These are phyloP conservation scores for Pitangus sulphuratus DNA, from an alignment of 2,797 vertebrate species.

Conservation along the genomic window DNA sequence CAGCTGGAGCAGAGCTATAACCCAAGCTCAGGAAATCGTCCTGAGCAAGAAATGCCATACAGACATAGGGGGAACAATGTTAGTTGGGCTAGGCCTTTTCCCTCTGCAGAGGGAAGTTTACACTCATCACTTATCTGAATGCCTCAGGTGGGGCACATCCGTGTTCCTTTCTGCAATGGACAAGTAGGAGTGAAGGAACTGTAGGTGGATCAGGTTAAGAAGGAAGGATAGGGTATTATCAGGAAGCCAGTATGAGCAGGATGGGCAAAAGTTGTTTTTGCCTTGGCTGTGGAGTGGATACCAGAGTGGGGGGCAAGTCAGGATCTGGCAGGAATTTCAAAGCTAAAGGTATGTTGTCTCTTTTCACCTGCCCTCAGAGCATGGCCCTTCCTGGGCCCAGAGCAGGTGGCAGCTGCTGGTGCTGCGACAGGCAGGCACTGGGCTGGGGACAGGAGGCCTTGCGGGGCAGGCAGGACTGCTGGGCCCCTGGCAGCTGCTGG, in stretches of 20 bases:
- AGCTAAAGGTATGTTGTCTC: not conserved
- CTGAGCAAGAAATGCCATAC: not conserved
- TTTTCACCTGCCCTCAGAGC: not conserved
- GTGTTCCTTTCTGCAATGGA: fast-evolving
- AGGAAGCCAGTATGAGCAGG: not conserved
- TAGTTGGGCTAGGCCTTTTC: not conserved
- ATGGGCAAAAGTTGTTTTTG: not conserved
- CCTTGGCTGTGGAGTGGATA: not conserved
- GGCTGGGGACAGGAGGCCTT: not conserved
- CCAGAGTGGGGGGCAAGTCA: not conserved
- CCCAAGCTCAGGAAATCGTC: fast-evolving
- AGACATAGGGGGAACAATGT: fast-evolving
- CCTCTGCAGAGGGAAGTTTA: not conserved
- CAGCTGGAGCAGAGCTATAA: not conserved
- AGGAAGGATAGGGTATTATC: not conserved
- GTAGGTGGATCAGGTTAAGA: fast-evolving
- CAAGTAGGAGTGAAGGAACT: not conserved
- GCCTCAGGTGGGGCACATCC: not conserved
- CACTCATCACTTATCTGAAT: fast-evolving
- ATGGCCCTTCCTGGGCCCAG: not conserved
- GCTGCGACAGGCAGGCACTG: not conserved
- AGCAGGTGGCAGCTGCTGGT: not conserved
- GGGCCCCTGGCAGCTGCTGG: not conserved
- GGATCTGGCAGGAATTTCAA: not conserved
- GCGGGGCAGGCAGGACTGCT: fast-evolving